Base-by-base conservation (phyloP, 2,888 invertebrate genomes). In the Zaprionus bogoriensis region DNA sequence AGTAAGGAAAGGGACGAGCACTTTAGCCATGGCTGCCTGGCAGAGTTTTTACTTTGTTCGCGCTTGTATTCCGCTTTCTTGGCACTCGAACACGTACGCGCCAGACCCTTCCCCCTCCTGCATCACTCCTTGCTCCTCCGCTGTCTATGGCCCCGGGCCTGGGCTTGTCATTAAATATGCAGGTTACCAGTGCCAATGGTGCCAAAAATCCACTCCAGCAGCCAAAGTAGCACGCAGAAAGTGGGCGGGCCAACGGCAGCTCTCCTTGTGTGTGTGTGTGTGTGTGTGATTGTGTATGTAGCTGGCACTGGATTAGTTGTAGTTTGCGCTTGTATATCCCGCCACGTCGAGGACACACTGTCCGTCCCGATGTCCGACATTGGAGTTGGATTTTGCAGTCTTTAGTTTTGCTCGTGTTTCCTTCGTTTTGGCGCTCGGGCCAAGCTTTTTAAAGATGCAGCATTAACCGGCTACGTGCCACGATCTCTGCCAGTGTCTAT, bases 141-240 rank as follows among this genome's bases (percentile, higher is more conserved):
- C 45, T 39, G 22, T 4, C 41, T 19, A 5, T n/a, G n/a, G 39
- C n/a, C n/a, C n/a, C n/a, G 10, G 36, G 14, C 30, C 54, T 19
- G 74, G 55, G 59, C 69, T 70, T 75, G 76, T 87, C 87, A 88
- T 88, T 87, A 88, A 85, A 83, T 80, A 87, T 88, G 84, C 88
- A 87, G 87, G 87, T 87, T 88, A 86, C 67, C 77, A 86, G 87
- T 79, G 80, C 77, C 79, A 87, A 77, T 73, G 84, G 76, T 77
- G 74, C 85, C 83, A 85, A 85, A 85, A 79, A 74, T 74, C 76
- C 76, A 75, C 76, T 74, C 44, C 28, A 58, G 42, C 54, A 27
- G 52, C 30, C 39, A 68, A 72, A 74, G 67, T 71, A 60, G 59
- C 71, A 74, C 62, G 60, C 61, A 70, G 48, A n/a, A 6, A 20